Percentiles rank a stretch among this genome's conserved stretches.
phyloP scores from a whole-genome alignment of 2,113 vertebrate genomes.

The Anseranas semipalmata region DNA sequence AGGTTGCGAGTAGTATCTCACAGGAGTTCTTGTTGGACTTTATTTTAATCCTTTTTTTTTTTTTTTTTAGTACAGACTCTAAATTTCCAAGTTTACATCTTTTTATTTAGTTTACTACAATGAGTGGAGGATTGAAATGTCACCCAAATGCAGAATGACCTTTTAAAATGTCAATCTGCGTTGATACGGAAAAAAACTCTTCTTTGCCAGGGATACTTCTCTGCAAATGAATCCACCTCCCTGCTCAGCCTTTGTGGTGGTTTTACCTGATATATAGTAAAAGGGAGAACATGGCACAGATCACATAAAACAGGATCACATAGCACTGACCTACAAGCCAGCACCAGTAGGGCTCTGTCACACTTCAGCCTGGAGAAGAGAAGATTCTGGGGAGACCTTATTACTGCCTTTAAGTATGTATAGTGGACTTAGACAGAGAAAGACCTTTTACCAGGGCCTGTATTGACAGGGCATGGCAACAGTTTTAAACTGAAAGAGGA shows the following conservation, averaged over 20 bases:
- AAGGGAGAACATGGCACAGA: too few species aligned
- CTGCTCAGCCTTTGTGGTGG: too few species aligned
- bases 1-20: not conserved
- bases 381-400: not conserved
- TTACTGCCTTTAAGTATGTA: not conserved
- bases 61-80: not conserved
- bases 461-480: not conserved
- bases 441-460: not conserved
- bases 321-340: not conserved
- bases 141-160: not conserved
- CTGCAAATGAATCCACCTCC: not conserved
- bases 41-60: not conserved
- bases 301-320: too few species aligned
- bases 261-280: too few species aligned
- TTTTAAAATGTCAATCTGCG: not conserved
- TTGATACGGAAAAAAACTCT: not conserved
- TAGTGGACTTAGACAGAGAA: not conserved
- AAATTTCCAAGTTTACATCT: not conserved
- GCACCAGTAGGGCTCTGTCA: not conserved
- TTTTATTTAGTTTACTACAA: not conserved
- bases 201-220: not conserved
- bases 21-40: not conserved
- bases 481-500: not conserved
- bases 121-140: not conserved
- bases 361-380: not conserved